Evolutionary conservation across 2,888 invertebrate species (phyloP).

Genomic region (Heliconius erato): DNA sequence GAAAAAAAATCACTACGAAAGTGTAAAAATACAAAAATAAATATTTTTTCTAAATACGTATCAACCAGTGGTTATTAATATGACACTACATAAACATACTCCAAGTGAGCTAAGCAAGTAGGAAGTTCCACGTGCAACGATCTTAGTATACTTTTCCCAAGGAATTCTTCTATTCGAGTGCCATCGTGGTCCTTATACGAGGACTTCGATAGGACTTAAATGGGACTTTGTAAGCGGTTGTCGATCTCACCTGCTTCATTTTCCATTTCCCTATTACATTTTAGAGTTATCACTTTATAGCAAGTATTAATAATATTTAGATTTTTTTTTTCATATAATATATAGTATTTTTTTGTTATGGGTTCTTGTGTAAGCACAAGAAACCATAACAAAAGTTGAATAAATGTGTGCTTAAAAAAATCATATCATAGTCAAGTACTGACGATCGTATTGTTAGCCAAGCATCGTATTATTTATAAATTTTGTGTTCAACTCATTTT

Average conservation of each 20-base stretch:
- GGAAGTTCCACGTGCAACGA: neutral
- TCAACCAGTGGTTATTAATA: neutral
- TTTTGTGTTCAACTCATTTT: neutral
- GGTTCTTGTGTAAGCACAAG: too few species aligned
- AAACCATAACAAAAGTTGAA: too few species aligned
- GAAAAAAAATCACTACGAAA: too few species aligned
- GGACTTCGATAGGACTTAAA: neutral
- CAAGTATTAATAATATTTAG: neutral
- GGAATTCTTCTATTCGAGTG: neutral
- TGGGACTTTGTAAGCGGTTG: constrained; percentile 6
- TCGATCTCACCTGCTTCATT: neutral
- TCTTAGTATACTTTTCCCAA: neutral
- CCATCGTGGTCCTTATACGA: neutral
- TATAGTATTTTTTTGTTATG: too few species aligned
- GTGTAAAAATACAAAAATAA: too few species aligned
- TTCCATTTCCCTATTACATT: neutral
- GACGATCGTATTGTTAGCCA: too few species aligned
- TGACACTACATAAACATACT: neutral
- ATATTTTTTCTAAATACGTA: neutral
- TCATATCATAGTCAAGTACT: too few species aligned
- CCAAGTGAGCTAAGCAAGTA: neutral
- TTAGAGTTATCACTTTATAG: neutral
- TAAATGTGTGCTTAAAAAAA: too few species aligned
- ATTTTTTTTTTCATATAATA: neutral
- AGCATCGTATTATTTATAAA: too few species aligned